Evolutionary conservation across 2,888 invertebrate species (phyloP).

Genomic region (Calameuta idolon): DNA sequence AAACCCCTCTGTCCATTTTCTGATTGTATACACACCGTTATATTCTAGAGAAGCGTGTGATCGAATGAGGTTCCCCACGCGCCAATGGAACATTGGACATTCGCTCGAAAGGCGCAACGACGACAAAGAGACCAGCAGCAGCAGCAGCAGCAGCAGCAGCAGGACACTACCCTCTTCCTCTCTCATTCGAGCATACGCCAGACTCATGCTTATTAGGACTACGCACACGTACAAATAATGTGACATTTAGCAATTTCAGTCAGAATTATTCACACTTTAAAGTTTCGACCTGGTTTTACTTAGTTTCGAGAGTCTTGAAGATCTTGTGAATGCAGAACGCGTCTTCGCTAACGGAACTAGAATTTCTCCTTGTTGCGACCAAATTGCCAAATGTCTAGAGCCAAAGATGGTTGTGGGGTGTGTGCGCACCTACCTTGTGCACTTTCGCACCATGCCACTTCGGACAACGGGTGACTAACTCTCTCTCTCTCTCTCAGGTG

Average conservation of each 20-base stretch:
- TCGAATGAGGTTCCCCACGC: conserved; percentile 30
- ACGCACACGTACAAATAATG: not conserved
- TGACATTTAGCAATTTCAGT: not conserved
- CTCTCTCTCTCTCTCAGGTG: conserved; percentile 34
- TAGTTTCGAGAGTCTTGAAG: not conserved
- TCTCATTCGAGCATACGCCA: not conserved
- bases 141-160: no score
- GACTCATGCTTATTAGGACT: not conserved
- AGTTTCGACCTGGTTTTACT: not conserved
- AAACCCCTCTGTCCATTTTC: conserved; percentile 57
- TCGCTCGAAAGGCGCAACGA: no score
- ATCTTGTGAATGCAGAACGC: not conserved
- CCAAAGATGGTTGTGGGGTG: conserved; percentile 66
- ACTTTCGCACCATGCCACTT: conserved; percentile 29
- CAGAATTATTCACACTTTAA: not conserved
- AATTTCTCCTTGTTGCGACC: conserved; percentile 9
- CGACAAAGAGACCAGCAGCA: no score
- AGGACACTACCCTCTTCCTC: not conserved
- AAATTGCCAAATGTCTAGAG: conserved; percentile 61
- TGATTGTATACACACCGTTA: conserved; percentile 36
- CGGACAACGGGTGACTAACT: conserved; percentile 39
- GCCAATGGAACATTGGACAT: no score
- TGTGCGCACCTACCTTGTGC: conserved; percentile 60
- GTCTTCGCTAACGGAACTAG: no score
- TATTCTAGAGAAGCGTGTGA: conserved; percentile 36